Percentiles rank a stretch among this genome's conserved stretches.
These are phyloP conservation scores for Neostethus bicornis DNA, from an alignment of 2,797 vertebrate species.

Conservation along the genomic window DNA sequence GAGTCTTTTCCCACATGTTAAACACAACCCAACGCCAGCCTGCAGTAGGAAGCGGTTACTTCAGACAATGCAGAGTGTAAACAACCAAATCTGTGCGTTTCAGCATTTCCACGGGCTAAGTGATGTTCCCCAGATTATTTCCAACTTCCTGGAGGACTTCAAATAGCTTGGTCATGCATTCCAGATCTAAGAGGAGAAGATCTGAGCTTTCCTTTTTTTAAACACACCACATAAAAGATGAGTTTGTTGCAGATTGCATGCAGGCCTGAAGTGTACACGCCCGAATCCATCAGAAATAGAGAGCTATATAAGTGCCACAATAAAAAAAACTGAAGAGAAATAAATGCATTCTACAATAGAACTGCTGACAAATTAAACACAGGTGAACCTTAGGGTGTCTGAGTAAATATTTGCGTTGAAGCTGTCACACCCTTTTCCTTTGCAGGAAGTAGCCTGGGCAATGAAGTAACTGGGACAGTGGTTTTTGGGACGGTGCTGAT, in stretches of 20 bases:
- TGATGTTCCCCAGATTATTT: constrained; percentile 34
- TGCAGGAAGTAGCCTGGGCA: constrained; percentile 46
- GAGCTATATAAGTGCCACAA: background rate
- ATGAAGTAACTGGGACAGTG: constrained; percentile 39
- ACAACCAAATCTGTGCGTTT: constrained; percentile 34
- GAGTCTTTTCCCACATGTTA: constrained; percentile 32
- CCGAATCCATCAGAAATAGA: constrained; percentile 2
- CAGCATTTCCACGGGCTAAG: constrained; percentile 19
- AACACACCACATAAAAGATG: no score
- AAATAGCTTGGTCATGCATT: constrained; percentile 30
- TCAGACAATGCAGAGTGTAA: constrained; percentile 31
- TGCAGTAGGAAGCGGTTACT: constrained; percentile 44
- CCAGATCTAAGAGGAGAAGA: constrained; percentile 12
- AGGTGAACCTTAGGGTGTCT: constrained; percentile 65
- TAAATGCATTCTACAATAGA: constrained; percentile 7
- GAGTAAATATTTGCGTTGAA: constrained; percentile 72
- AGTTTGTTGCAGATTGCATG: background rate
- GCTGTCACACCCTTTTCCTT: constrained; percentile 53
- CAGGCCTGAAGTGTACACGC: no score
- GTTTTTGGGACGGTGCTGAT: constrained; percentile 29
- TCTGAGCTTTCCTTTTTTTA: constrained; percentile 32
- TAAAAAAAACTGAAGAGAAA: background rate
- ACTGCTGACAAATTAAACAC: constrained; percentile 57
- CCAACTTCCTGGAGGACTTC: constrained; percentile 40
- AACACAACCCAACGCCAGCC: constrained; percentile 30